Base-by-base conservation (phyloP, 2,888 invertebrate genomes). In the Drosophila birchii region DNA sequence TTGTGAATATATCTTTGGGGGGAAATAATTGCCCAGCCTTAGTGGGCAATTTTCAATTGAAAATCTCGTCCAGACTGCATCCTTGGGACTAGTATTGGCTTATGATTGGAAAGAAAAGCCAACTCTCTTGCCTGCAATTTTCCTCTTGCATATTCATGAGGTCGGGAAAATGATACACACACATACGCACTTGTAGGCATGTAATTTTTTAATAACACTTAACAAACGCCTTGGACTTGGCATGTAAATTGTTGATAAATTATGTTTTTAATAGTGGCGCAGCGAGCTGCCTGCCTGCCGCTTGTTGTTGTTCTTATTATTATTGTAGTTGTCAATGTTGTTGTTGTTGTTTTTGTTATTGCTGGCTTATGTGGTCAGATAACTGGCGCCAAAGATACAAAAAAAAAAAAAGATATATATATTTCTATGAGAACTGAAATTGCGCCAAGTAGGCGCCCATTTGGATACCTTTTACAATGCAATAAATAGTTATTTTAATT, bases 171-270 rank as follows among this genome's bases (percentile, higher is more conserved):
- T 67, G 39, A 82, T 54, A 71, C 43, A 47, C 54, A 54, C 12
- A 64, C 11, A 53, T 38, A 57, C 26, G 34, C 12, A 67, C 34
- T 51, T 32, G 23, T 53, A 59, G 71, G 69, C 78, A 67, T 75
- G 78, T 71, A 80, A 86, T 80, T 81, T 88, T 86, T 86, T 88
- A 86, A 88, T 86, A 83, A 86, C 86, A 83, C 84, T 83, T 76
- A 80, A 80, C 79, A 78, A 86, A 86, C 81, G 86, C 88, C 88
- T 86, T 88, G 81, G 84, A 88, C 88, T 88, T 84, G 88, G 69
- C 81, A 80, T 75, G 88, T 75, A 83, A 88, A 84, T 84, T 84
- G 84, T 86, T 88, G 72, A 88, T 86, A 83, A 83, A 83, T 88
- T 88, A 88, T 88, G 74, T 80, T 75, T 79, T 71, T 77, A 71